phyloP scores from a whole-genome alignment of 1,140 invertebrate species.

The Lutraria rhynchaena region DNA sequence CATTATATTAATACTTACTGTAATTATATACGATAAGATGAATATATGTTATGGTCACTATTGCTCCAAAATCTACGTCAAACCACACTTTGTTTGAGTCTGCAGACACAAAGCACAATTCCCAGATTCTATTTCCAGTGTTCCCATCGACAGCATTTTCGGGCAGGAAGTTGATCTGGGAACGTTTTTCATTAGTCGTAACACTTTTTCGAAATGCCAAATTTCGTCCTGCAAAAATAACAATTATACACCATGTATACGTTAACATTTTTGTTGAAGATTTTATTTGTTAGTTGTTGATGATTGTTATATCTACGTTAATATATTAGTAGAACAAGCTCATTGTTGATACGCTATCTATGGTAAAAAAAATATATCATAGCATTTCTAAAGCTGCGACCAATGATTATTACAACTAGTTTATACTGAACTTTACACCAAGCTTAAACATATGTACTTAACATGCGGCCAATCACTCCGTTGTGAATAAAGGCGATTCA shows the following conservation, averaged over 20 bases:
- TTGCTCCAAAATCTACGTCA: background rate
- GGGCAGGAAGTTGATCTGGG: background rate
- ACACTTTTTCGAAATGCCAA: slow-evolving; percentile 27
- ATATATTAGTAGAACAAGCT: background rate
- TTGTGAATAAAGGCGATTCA: background rate
- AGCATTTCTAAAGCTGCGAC: background rate
- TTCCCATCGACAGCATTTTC: background rate
- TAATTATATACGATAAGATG: background rate
- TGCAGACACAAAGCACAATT: background rate
- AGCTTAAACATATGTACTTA: no score
- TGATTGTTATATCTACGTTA: no score
- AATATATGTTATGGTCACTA: background rate
- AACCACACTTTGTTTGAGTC: background rate
- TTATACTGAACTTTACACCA: background rate
- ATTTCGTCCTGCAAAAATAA: slow-evolving; percentile 23
- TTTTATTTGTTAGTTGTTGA: background rate
- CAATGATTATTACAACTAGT: background rate
- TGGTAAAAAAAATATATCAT: background rate
- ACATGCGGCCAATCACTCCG: no score
- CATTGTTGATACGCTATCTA: background rate
- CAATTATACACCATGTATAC: background rate
- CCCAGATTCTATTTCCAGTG: background rate
- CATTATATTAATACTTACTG: background rate
- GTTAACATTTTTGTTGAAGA: background rate
- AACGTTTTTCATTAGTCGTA: background rate